These are phyloP conservation scores for Mantis religiosa DNA, from an alignment of 2,888 invertebrate species.

Conservation along the genomic window DNA sequence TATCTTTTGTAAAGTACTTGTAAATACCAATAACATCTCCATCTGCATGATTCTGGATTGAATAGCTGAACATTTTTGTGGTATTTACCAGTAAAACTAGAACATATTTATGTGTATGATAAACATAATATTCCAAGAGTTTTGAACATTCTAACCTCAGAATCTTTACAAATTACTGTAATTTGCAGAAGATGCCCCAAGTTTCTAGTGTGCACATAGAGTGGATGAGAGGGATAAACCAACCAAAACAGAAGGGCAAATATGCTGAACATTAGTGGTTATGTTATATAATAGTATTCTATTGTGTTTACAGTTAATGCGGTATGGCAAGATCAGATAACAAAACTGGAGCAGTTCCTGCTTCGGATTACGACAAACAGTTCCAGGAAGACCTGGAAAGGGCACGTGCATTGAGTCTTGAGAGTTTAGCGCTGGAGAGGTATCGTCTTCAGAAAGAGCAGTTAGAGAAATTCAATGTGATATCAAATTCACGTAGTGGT, in stretches of 20 bases:
- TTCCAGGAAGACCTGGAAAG: constrained; percentile 83
- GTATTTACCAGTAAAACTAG: too few relatives aligned
- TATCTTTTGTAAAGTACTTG: too few relatives aligned
- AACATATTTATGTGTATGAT: too few relatives aligned
- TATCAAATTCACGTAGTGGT: neutral
- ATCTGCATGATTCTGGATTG: too few relatives aligned
- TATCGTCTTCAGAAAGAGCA: constrained; percentile 61
- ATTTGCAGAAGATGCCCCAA: too few relatives aligned
- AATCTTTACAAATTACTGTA: too few relatives aligned
- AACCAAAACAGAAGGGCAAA: neutral
- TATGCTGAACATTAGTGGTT: neutral
- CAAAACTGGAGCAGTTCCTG: neutral
- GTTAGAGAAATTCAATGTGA: neutral
- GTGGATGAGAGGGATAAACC: too few relatives aligned
- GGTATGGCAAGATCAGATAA: neutral
- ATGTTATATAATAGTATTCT: neutral
- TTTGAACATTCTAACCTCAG: too few relatives aligned
- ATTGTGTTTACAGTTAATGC: neutral
- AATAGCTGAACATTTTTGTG: too few relatives aligned
- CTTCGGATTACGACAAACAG: constrained; percentile 70
- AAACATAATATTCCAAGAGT: too few relatives aligned
- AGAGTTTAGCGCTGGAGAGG: constrained; percentile 78
- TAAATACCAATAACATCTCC: too few relatives aligned
- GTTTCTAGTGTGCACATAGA: too few relatives aligned
- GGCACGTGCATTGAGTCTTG: constrained; percentile 82